Evolutionary conservation across 53 echinoderm and acorn worm species (phyloP).

Genomic region (Luidia sarsii): DNA sequence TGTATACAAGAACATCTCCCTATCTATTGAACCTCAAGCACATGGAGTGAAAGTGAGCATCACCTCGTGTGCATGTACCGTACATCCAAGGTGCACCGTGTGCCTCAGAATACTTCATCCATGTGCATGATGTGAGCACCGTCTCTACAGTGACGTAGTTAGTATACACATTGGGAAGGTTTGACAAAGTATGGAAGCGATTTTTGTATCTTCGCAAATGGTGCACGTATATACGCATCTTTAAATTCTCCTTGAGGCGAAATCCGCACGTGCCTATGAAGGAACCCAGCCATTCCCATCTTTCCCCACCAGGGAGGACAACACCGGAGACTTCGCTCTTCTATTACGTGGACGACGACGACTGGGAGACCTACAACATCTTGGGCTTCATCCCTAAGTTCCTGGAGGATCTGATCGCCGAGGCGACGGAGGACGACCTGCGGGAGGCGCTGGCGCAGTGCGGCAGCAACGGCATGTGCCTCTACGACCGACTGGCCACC

Average conservation of each 20-base stretch:
- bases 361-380: constrained; percentile 50
- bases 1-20: too few species aligned
- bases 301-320: constrained; percentile 53
- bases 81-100: too few species aligned
- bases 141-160: too few species aligned
- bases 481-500: constrained; percentile 66
- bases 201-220: too few species aligned
- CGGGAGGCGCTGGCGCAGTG: constrained; percentile 24
- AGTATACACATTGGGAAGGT: too few species aligned
- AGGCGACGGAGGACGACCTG: constrained; percentile 10
- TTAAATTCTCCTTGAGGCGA: neutral
- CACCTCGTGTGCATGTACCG: too few species aligned
- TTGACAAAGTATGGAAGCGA: too few species aligned
- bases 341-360: constrained; percentile 13
- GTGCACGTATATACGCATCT: too few species aligned
- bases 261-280: neutral
- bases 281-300: neutral
- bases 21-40: too few species aligned
- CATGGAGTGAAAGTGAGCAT: too few species aligned
- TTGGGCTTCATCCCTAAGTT: constrained; percentile 33
- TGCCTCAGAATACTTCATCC: too few species aligned
- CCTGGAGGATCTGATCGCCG: constrained; percentile 30
- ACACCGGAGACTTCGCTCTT: constrained; percentile 35
- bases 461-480: constrained; percentile 41
- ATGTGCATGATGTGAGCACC: too few species aligned